Percentiles rank a stretch among this genome's conserved stretches.
Conservation (phyloP, 2,888 invertebrate species). For the Baccha elongata region DNA sequence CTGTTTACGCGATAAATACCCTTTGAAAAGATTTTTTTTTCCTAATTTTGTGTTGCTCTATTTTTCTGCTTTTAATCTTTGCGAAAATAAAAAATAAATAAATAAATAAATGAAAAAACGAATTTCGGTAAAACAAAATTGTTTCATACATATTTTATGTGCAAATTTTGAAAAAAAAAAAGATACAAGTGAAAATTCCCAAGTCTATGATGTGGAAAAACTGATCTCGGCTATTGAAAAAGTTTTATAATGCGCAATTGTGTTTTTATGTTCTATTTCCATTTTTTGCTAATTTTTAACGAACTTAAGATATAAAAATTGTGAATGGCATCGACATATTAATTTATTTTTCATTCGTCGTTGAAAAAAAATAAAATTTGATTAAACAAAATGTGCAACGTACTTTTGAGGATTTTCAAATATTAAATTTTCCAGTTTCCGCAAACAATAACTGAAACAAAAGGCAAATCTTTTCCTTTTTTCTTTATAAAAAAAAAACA, state of each 20-base stretch:
- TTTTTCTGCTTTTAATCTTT: slow-evolving; percentile 45
- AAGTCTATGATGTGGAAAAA: slow-evolving; percentile 47
- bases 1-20: slow-evolving; percentile 69
- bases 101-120: slow-evolving; percentile 23
- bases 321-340: slow-evolving; percentile 49
- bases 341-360: slow-evolving; percentile 25
- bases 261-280: slow-evolving; percentile 12
- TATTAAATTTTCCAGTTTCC: not conserved
- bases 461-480: not conserved
- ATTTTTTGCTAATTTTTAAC: not conserved
- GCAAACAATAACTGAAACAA: not conserved
- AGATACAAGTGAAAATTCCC: slow-evolving; percentile 27
- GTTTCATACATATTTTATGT: not conserved
- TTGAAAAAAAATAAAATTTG: not conserved
- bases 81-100: slow-evolving; percentile 33
- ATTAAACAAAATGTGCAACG: not conserved
- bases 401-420: not conserved
- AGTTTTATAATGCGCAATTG: slow-evolving; percentile 65
- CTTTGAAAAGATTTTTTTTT: slow-evolving; percentile 49
- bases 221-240: slow-evolving; percentile 46
- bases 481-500: not conserved
- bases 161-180: slow-evolving; percentile 10
- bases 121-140: slow-evolving; percentile 8
- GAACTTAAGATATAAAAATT: slow-evolving; percentile 19
- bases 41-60: slow-evolving; percentile 33